Evolutionary conservation across 2,113 vertebrate species (phyloP), one percentile per base, ranked within the genome.

Genomic region (Rissa tridactyla): DNA sequence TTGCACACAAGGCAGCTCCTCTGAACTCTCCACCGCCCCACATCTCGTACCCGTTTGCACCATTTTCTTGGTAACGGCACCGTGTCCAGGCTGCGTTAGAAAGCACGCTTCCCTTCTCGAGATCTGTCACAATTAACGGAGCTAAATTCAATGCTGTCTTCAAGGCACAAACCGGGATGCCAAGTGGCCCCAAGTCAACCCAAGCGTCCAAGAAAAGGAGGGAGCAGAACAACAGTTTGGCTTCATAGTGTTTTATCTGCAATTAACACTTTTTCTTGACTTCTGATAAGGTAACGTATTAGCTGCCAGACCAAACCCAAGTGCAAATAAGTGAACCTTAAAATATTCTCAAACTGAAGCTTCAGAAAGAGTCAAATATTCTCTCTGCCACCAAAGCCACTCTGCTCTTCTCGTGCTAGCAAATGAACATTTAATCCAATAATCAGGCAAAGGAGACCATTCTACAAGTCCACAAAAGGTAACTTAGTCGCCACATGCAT

Each of bases 171-270:
- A 55, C 3, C 0, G 0, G 72, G 29, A 30, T 6, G 29, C 3
- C 22, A 26, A 71, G 70, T 0, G 6, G 47, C 84, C 70, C 70
- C 13, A 49, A 79, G 65, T 14, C 49, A 65, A 27, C 22, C 29
- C 1, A 0, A 71, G 52, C 0, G 1, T 5, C 84, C 73, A 61
- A 3, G 0, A 27, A 34, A 34, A n/a, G 23, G 42, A 49, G 16
- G 47, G 3, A 49, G 36, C 38, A 46, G n/a, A 65, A 52, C 0
- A 2, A 36, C 38, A 54, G 40, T 14, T 47, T n/a, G 70, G 19
- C 38, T 88, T 52, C 20, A 4, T 1, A 30, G 19, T 4, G 26
- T 40, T 89, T 89, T 42, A 87, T 40, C 65, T 79, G 38, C 70
- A 89, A 55, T 66, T 85, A 51, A 60, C 82, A 51, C 61, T 75